Conservation (phyloP, 2,113 vertebrate species). For the Bufo bufo region DNA sequence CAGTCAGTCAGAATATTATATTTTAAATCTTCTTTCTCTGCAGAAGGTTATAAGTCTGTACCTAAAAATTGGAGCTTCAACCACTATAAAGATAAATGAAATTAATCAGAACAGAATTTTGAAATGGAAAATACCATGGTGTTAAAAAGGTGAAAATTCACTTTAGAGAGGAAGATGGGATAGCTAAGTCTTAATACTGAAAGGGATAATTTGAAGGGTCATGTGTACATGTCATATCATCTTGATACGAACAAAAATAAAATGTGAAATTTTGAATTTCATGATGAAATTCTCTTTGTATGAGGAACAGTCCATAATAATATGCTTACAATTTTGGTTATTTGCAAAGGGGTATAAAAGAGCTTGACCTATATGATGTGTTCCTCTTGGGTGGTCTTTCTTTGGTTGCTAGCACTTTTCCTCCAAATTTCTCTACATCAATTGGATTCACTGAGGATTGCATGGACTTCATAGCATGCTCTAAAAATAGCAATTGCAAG, state of each 20-base stretch:
- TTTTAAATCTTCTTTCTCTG: too few species aligned
- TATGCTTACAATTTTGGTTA: slow-evolving; percentile 18
- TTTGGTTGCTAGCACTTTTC: slow-evolving; percentile 9
- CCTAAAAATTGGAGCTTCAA: neutral
- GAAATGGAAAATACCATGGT: neutral
- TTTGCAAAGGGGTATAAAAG: neutral
- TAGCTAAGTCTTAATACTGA: neutral
- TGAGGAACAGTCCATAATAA: neutral
- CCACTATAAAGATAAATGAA: neutral
- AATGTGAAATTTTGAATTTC: slow-evolving; percentile 27
- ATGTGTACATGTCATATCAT: slow-evolving; percentile 27
- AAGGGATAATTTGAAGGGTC: neutral
- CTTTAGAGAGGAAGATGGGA: neutral
- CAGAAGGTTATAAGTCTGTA: neutral
- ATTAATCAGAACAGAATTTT: neutral
- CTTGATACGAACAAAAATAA: slow-evolving; percentile 20
- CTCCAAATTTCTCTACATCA: slow-evolving; percentile 16
- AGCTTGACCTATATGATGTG: slow-evolving; percentile 3
- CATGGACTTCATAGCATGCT: slow-evolving; percentile 56
- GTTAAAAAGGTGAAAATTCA: neutral
- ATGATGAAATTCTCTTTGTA: slow-evolving; percentile 37
- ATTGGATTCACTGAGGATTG: slow-evolving; percentile 46
- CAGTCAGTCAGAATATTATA: too few species aligned
- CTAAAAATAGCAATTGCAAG: slow-evolving; percentile 26
- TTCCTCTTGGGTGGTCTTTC: slow-evolving; percentile 1